These are phyloP conservation scores for Turritopsis dohrnii DNA, from an alignment of 30 jellyfish, hydroid and myxozoan species.

Conservation along the genomic window DNA sequence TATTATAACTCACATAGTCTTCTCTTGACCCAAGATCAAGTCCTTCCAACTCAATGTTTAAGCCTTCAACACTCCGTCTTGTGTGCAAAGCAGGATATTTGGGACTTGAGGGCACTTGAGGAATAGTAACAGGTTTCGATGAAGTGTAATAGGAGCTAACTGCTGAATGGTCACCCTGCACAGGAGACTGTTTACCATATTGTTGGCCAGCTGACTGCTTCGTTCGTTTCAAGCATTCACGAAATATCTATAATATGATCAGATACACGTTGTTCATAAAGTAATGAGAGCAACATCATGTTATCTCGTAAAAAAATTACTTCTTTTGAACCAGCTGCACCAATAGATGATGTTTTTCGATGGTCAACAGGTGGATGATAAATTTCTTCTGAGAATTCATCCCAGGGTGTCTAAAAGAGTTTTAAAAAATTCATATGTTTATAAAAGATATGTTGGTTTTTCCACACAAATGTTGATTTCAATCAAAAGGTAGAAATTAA, in stretches of 20 bases:
- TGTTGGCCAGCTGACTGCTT: conserved; percentile 69
- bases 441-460: not conserved
- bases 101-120: conserved; percentile 65
- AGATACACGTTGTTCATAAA: not conserved
- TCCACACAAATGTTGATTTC: not conserved
- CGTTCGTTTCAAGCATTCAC: conserved; percentile 75
- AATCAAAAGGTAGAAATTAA: too few species aligned
- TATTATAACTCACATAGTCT: conserved; percentile 49
- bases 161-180: conserved; percentile 97
- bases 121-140: conserved; percentile 87
- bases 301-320: conserved; percentile 15
- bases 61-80: conserved; percentile 96
- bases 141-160: conserved; percentile 46
- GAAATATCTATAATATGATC: conserved; percentile 50
- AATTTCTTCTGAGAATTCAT: conserved; percentile 50
- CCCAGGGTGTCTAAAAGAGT: conserved; percentile 57
- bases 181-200: conserved; percentile 83
- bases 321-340: conserved; percentile 73
- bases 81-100: conserved; percentile 78
- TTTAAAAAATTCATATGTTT: not conserved
- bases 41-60: conserved; percentile 85
- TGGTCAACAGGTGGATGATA: conserved; percentile 41
- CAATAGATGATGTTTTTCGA: conserved; percentile 73
- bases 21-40: conserved; percentile 54
- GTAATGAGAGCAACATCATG: not conserved